Base-by-base conservation (phyloP, 2,888 invertebrate genomes). In the Lithophane ornitopus region DNA sequence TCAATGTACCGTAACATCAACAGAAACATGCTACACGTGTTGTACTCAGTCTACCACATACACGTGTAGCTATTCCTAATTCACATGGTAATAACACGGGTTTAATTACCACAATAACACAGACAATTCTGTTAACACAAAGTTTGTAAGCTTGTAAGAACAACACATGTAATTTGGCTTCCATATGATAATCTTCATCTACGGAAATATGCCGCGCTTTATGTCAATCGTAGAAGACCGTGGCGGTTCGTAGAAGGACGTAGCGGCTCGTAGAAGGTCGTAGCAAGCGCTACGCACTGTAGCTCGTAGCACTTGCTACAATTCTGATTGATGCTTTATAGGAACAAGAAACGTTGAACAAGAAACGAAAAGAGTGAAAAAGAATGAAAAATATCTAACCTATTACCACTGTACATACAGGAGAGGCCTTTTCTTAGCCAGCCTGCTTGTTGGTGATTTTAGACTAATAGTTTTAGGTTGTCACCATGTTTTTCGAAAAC, bases 161-260 rank as follows among this genome's bases (percentile, higher is more conserved):
- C 56, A 78, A 70, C 46, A 82, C 61, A 49, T n/a, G n/a, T n/a
- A n/a, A n/a, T 56, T 67, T 78, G 22, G 46, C 28, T 69, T 77
- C 16, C n/a, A 3, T 34, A 66, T 62, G 26, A 59, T 54, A 16
- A 61, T 68, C 61, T 19, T 56, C 26, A 41, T 52, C n/a, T 68
- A 59, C 9, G 19, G 22, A 44, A 49, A 44, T 52, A 74, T 74
- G 22, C 6, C 7, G 14, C 1, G 14, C 14, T 59, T 74, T 28
- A 41, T 28, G 9, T 8, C 12, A 52, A 61, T 49, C 46, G 26
- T 19, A 34, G 28, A 14, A n/a, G n/a, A 19, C 8, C 44, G n/a
- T 61, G 19, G n/a, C 7, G 6, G 1, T 39, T 78, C 34, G 19
- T 41, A 71, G 46, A 11, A 54, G 4, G 9, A 44, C 46, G 73